These are phyloP conservation scores for Aelia acuminata DNA, from an alignment of 2,888 invertebrate species.

Conservation along the genomic window DNA sequence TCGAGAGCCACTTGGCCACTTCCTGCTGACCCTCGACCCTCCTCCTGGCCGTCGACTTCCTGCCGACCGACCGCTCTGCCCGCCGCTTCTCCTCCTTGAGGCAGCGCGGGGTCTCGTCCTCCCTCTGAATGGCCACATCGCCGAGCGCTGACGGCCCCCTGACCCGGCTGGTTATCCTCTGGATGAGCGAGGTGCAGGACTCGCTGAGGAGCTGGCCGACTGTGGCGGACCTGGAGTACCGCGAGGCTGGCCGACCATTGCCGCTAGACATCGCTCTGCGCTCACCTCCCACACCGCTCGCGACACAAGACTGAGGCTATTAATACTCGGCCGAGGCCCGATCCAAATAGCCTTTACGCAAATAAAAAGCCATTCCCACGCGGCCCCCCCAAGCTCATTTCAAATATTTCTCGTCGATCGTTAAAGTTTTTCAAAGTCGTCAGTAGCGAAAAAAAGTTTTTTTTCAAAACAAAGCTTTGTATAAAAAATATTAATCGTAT, in stretches of 20 bases:
- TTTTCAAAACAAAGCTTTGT: too few relatives aligned
- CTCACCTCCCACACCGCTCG: slow-evolving; percentile 51
- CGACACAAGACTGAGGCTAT: slow-evolving; percentile 52
- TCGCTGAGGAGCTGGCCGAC: slow-evolving; percentile 88
- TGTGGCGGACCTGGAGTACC: slow-evolving; percentile 83
- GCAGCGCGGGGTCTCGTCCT: slow-evolving; percentile 70
- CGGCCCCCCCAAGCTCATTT: slow-evolving; percentile 10
- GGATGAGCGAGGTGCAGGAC: slow-evolving; percentile 88
- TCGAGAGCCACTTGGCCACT: slow-evolving; percentile 12
- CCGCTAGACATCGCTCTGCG: slow-evolving; percentile 53
- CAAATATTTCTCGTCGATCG: too few relatives aligned
- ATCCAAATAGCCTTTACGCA: slow-evolving; percentile 67
- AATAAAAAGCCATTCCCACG: slow-evolving; percentile 63
- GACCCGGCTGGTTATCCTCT: slow-evolving; percentile 81
- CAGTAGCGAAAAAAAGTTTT: too few relatives aligned
- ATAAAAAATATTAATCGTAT: too few relatives aligned
- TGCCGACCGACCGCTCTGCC: not conserved
- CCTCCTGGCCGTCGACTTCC: slow-evolving; percentile 28
- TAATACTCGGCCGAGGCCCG: slow-evolving; percentile 63
- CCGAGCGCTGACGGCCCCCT: slow-evolving; percentile 80
- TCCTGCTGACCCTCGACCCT: not conserved
- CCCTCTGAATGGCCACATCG: slow-evolving; percentile 67
- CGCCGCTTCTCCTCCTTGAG: slow-evolving; percentile 45
- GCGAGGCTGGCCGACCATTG: slow-evolving; percentile 62
- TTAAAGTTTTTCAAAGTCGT: too few relatives aligned